phyloP scores from a whole-genome alignment of 2,113 vertebrate species.

The Mustela lutreola region DNA sequence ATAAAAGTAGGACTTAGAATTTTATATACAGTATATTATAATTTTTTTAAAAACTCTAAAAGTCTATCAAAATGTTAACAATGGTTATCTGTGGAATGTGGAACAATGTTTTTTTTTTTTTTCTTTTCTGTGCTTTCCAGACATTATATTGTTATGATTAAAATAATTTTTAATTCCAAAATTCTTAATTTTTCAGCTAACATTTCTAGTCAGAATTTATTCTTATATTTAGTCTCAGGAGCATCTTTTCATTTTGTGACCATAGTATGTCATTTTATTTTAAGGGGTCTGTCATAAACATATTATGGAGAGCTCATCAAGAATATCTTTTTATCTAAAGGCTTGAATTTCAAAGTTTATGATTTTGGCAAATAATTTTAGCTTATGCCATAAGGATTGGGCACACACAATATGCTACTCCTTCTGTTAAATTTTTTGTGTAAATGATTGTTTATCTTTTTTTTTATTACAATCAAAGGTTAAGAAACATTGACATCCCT shows the following conservation, averaged over 20 bases:
- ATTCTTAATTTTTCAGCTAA: background rate
- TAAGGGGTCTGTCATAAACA: background rate
- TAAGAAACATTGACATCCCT: conserved; percentile 70
- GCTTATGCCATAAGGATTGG: conserved; percentile 43
- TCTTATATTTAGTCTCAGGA: background rate
- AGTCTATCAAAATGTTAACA: background rate
- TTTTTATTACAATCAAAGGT: conserved; percentile 69
- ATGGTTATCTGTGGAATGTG: background rate
- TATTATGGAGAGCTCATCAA: background rate
- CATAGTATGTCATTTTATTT: background rate
- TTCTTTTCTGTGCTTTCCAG: background rate
- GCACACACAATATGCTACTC: conserved; percentile 66
- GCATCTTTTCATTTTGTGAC: background rate
- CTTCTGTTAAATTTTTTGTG: conserved; percentile 70
- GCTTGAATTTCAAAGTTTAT: conserved; percentile 55
- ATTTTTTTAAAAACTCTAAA: background rate
- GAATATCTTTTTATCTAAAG: conserved; percentile 38
- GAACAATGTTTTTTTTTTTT: background rate
- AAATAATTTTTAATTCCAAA: background rate
- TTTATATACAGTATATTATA: background rate
- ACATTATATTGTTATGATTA: background rate
- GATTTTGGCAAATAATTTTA: conserved; percentile 54
- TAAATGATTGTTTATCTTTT: conserved; percentile 64
- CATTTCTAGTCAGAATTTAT: background rate
- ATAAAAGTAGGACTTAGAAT: background rate